Percentiles rank a stretch among this genome's conserved stretches.
These are phyloP conservation scores for Sinocyclocheilus anophthalmus DNA, from an alignment of 2,113 vertebrate genomes.

Conservation along the genomic window DNA sequence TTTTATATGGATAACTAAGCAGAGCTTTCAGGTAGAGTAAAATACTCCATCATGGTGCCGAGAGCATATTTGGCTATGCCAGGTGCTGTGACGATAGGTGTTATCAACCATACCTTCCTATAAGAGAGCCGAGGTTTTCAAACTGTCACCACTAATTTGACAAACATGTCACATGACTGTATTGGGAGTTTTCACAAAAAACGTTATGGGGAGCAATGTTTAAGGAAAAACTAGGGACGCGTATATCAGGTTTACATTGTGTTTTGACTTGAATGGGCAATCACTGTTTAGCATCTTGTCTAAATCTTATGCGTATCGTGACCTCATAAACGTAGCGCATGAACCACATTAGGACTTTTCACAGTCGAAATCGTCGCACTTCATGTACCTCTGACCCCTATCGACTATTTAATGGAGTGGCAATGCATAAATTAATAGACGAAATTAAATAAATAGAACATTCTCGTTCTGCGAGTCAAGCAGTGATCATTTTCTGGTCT, in stretches of 20 bases:
- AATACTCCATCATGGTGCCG: conserved; percentile 31
- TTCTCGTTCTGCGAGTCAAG: background rate
- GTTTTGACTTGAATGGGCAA: background rate
- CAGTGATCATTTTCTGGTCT: conserved; percentile 28
- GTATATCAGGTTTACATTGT: conserved; percentile 21
- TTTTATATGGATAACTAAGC: conserved; percentile 19
- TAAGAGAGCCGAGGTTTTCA: background rate
- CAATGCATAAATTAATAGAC: conserved; percentile 15
- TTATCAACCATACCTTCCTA: background rate
- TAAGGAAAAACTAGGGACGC: background rate
- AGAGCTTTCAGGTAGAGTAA: background rate
- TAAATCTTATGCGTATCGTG: no score
- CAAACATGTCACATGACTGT: background rate
- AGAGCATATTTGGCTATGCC: background rate
- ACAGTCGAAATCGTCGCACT: conserved; percentile 8
- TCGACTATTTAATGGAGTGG: conserved; percentile 16
- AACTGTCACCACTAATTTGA: background rate
- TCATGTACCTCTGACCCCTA: conserved; percentile 20
- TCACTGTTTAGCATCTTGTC: conserved; percentile 5
- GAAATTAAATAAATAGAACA: conserved; percentile 34
- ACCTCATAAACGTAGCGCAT: conserved; percentile 21
- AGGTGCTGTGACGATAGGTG: conserved; percentile 31
- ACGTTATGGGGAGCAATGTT: background rate
- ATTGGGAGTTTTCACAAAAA: background rate
- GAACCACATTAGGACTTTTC: conserved; percentile 26